A percentile compares a stretch with the other conserved stretches of the same genome.
Evolutionary conservation across 2,888 invertebrate species (phyloP).

Genomic region (Brassicogethes aeneus): DNA sequence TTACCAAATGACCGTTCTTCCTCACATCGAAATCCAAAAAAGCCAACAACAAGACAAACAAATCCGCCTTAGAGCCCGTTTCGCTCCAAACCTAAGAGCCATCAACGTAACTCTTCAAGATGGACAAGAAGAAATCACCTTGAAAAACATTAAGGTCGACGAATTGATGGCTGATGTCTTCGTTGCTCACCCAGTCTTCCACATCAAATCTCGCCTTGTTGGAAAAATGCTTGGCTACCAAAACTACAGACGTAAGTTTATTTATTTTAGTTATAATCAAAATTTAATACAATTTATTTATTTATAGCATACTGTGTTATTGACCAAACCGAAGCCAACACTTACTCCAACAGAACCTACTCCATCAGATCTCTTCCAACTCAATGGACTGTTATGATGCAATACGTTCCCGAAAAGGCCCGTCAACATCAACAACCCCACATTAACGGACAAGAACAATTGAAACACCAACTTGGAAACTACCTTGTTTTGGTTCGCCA

Average conservation of each 20-base stretch:
- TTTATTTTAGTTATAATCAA: too few relatives aligned
- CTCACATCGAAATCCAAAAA: constrained; percentile 40
- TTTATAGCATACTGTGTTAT: constrained; percentile 53
- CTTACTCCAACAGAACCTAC: constrained; percentile 58
- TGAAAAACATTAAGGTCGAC: constrained; percentile 38
- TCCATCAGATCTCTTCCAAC: constrained; percentile 41
- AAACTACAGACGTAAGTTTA: constrained; percentile 54
- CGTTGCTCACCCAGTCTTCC: constrained; percentile 44
- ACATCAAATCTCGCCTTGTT: constrained; percentile 30
- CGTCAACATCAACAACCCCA: constrained; percentile 37
- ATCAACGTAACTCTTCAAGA: constrained; percentile 44
- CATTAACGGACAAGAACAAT: constrained; percentile 29
- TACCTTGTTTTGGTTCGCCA: constrained; percentile 41
- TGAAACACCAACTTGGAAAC: constrained; percentile 28
- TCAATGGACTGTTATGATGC: constrained; percentile 55
- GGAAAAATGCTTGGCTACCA: constrained; percentile 26
- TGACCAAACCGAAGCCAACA: constrained; percentile 48
- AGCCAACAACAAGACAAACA: constrained; percentile 39
- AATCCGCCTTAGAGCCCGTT: constrained; percentile 42
- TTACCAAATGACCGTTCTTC: constrained; percentile 12
- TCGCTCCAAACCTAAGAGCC: constrained; percentile 40
- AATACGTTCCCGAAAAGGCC: constrained; percentile 37
- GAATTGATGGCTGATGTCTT: constrained; percentile 41
- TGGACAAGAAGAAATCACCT: constrained; percentile 33
- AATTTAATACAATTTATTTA: too few relatives aligned